Evolutionary conservation across 2,888 invertebrate genomes (phyloP).

Genomic region (Drosophila trichaetosa): DNA sequence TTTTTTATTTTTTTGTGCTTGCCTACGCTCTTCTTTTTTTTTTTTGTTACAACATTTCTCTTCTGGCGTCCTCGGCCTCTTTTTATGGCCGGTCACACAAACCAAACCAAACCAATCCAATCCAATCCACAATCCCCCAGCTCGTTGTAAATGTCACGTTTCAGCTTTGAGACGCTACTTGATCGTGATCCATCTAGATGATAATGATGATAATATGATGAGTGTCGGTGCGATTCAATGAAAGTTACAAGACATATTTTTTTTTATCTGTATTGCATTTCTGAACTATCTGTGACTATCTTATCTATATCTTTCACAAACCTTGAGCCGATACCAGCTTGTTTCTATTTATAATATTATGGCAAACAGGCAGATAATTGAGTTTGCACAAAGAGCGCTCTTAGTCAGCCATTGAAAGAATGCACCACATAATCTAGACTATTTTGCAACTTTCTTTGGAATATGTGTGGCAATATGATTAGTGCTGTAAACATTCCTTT

Average conservation of each 20-base stretch:
- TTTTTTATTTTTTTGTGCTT: conserved; percentile 51
- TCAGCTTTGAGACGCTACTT: conserved; percentile 48
- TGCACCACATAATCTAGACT: neutral
- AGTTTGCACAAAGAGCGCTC: neutral
- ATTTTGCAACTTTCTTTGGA: conserved; percentile 2
- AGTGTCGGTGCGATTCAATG: conserved; percentile 47
- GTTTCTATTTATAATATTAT: neutral
- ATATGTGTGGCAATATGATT: neutral
- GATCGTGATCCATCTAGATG: conserved; percentile 46
- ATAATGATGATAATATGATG: conserved; percentile 28
- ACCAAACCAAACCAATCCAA: neutral
- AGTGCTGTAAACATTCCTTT: neutral
- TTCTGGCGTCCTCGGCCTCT: conserved; percentile 55
- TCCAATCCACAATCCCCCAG: conserved; percentile 49
- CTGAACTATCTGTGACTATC: conserved; percentile 7
- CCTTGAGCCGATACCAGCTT: neutral
- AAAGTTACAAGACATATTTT: conserved; percentile 13
- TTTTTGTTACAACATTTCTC: conserved; percentile 55
- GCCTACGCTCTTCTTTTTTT: conserved; percentile 44
- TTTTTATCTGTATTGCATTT: conserved; percentile 19
- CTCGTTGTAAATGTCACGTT: conserved; percentile 60
- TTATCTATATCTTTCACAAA: conserved; percentile 10
- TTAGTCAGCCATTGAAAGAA: conserved; percentile 12
- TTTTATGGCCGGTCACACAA: conserved; percentile 37
- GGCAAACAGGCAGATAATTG: neutral